Base-by-base conservation (phyloP, 2,888 invertebrate species). In the Pyrochroa serraticornis region DNA sequence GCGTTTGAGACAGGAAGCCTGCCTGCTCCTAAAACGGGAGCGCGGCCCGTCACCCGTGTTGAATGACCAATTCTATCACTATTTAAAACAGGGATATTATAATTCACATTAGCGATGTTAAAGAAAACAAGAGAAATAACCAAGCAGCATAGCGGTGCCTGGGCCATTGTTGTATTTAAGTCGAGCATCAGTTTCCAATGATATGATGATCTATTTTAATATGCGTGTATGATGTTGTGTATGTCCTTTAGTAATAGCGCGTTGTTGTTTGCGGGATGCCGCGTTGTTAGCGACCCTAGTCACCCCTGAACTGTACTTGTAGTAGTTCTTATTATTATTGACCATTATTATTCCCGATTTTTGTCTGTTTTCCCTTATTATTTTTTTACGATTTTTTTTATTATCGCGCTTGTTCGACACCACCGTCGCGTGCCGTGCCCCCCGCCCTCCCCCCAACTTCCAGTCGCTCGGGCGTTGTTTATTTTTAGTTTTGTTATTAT, bases 211-310 rank as follows among this genome's bases (percentile, higher is more conserved):
- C 77, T 79, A 79, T 79, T 79, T 79, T 79, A 79, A 77, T 79
- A 79, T 77, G 77, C 75, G 77, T 78, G 78, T 77, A 77, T 74
- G 77, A 75, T 78, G 78, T 78, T 78, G 78, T 79, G 77, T 76
- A 78, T 77, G 78, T 79, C 77, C 74, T 70, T 71, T 70, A 70
- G 44, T 38, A 69, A 76, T 78, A 78, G 77, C 75, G 75, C 76
- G 75, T 78, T 79, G 77, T 78, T 78, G 77, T 79, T 78, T 75
- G 77, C 76, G 77, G 78, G 73, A 74, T 74, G 74, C 76, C 78
- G 78, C 77, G 78, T 79, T 79, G 78, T 79, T 79, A 78, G 77
- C 77, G 77, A 79, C 79, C 78, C 78, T 79, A 79, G 79, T 79
- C 79, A 79, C 75, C 76, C 73, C 71, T 69, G 72, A 74, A 74